phyloP scores from a whole-genome alignment of 2,888 invertebrate genomes.

The Erebia palarica region DNA sequence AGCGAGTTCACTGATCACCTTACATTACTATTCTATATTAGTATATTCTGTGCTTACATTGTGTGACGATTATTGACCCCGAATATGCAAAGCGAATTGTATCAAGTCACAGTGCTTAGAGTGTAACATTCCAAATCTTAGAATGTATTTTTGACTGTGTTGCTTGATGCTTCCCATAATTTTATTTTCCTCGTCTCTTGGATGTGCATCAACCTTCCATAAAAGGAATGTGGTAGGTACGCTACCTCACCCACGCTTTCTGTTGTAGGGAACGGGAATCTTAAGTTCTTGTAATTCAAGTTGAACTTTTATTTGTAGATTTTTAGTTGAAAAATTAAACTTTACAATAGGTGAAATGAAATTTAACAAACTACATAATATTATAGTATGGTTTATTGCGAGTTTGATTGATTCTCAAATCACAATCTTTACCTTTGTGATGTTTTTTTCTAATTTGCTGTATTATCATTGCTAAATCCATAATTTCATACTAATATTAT shows the following conservation, averaged over 20 bases:
- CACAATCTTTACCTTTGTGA: too few relatives aligned
- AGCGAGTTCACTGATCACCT: slow-evolving; percentile 41
- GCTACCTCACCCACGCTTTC: slow-evolving; percentile 65
- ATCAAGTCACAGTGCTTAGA: background rate
- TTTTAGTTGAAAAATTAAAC: too few relatives aligned
- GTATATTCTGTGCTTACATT: slow-evolving; percentile 14
- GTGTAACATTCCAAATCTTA: background rate
- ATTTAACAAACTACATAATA: too few relatives aligned
- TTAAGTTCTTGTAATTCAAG: slow-evolving; percentile 35
- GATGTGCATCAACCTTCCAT: slow-evolving; percentile 73
- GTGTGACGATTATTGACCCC: slow-evolving; percentile 49
- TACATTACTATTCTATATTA: slow-evolving; percentile 7
- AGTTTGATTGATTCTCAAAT: too few relatives aligned
- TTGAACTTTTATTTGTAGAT: background rate
- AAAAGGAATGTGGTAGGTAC: slow-evolving; percentile 67
- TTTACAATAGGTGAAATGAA: too few relatives aligned
- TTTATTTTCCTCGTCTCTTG: slow-evolving; percentile 48
- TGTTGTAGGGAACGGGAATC: slow-evolving; percentile 49
- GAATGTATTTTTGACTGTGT: slow-evolving; percentile 13
- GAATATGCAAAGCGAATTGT: slow-evolving; percentile 7
- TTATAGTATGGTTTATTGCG: too few relatives aligned
- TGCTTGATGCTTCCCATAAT: slow-evolving; percentile 6
- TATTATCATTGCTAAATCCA: too few relatives aligned
- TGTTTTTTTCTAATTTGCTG: too few relatives aligned
- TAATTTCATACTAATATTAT: too few relatives aligned